These are phyloP conservation scores for Lates calcarifer DNA, from an alignment of 2,113 vertebrate species.

Conservation along the genomic window DNA sequence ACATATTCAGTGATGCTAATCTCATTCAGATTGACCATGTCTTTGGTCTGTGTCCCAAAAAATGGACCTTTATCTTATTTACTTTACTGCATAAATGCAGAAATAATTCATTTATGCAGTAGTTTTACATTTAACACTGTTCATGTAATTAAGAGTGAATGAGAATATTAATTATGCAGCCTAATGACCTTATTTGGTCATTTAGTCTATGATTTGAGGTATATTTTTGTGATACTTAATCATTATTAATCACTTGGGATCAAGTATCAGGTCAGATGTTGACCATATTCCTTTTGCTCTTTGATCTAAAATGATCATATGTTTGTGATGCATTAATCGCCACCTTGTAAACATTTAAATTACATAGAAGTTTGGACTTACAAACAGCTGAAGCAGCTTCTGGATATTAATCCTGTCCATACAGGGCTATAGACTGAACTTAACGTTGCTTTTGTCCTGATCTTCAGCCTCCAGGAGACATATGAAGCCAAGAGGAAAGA, in stretches of 20 bases:
- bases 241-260: neutral
- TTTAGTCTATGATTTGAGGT: neutral
- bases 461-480: constrained; percentile 91
- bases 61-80: neutral
- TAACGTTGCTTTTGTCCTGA: constrained; percentile 9
- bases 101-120: too few species aligned
- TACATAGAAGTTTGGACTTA: neutral
- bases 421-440: neutral
- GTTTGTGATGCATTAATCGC: neutral
- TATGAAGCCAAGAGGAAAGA: constrained; percentile 95
- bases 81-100: too few species aligned
- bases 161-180: neutral
- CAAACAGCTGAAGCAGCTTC: neutral
- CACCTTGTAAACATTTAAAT: neutral
- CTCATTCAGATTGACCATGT: neutral
- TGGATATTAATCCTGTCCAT: neutral
- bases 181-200: neutral
- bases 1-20: neutral
- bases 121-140: neutral
- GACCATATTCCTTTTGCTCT: neutral
- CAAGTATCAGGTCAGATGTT: neutral
- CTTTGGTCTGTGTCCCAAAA: neutral
- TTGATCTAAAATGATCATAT: neutral
- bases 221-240: neutral
- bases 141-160: neutral